Percentiles rank a stretch among this genome's conserved stretches.
Conservation (phyloP, 2,113 vertebrate genomes). For the Eulacestoma nigropectus region DNA sequence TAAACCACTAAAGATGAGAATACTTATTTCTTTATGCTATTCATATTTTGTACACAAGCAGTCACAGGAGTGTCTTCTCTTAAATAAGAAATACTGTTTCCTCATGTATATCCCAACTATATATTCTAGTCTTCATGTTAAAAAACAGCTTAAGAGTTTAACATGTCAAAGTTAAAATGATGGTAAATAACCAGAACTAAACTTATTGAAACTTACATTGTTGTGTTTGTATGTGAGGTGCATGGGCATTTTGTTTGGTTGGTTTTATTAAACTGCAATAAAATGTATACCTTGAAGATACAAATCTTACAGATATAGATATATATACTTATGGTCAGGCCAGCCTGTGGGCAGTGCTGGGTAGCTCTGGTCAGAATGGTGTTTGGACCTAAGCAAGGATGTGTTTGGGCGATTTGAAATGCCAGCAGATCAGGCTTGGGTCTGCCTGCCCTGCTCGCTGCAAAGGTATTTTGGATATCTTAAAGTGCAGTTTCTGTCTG, state of each 20-base stretch:
- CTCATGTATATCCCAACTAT: neutral
- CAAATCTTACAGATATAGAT: neutral
- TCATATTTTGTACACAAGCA: neutral
- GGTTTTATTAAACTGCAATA: neutral
- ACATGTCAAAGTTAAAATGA: neutral
- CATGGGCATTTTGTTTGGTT: neutral
- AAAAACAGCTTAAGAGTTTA: neutral
- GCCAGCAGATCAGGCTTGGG: neutral
- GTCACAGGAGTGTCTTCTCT: neutral
- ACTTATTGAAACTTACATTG: neutral
- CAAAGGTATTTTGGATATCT: neutral
- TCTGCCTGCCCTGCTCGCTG: neutral
- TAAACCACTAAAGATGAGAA: neutral
- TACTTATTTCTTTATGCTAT: neutral
- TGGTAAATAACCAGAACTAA: neutral
- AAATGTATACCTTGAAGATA: neutral
- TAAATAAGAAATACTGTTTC: neutral
- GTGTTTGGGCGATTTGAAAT: neutral
- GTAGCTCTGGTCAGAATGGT: rapidly evolving
- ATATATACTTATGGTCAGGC: neutral
- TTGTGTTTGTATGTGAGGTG: neutral
- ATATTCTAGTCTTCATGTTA: neutral
- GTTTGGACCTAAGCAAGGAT: neutral
- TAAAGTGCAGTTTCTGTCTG: neutral
- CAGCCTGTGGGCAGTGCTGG: neutral